A percentile compares a stretch with the other conserved stretches of the same genome.
These are phyloP conservation scores for Crossoptilon crossoptilon DNA, from an alignment of 2,797 vertebrate genomes.

Conservation along the genomic window DNA sequence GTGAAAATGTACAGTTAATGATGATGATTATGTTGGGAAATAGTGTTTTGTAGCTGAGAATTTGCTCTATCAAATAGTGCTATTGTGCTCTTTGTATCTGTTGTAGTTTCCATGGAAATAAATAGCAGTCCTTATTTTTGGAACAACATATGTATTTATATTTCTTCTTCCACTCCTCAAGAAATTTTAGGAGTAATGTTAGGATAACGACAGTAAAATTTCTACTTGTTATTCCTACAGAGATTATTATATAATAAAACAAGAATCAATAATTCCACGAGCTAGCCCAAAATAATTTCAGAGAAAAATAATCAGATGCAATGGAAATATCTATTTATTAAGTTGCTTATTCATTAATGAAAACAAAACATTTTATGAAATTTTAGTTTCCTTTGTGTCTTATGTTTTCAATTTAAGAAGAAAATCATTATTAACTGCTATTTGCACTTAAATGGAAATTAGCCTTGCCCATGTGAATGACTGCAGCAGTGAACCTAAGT, in stretches of 20 bases:
- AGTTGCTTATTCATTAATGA: not conserved
- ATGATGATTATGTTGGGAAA: not conserved
- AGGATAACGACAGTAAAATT: not conserved
- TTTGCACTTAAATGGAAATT: not conserved
- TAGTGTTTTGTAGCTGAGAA: not conserved
- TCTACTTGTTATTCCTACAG: not conserved
- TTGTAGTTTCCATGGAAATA: not conserved
- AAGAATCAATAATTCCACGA: not conserved
- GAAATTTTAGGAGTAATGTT: not conserved
- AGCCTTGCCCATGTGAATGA: not conserved
- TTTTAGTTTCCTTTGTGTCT: not conserved
- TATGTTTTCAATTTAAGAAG: not conserved
- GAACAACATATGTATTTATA: not conserved
- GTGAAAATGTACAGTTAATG: not conserved
- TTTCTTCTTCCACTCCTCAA: not conserved
- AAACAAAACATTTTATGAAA: not conserved
- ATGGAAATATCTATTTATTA: not conserved
- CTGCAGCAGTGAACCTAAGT: not conserved
- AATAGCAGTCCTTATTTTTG: not conserved
- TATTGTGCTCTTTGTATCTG: not conserved
- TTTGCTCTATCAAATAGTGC: not conserved
- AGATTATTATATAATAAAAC: not conserved
- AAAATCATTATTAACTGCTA: not conserved
- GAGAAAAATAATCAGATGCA: not conserved
- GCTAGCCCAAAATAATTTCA: not conserved